Evolutionary conservation across 2,113 vertebrate species (phyloP).

Genomic region (Corythornis cristatus): DNA sequence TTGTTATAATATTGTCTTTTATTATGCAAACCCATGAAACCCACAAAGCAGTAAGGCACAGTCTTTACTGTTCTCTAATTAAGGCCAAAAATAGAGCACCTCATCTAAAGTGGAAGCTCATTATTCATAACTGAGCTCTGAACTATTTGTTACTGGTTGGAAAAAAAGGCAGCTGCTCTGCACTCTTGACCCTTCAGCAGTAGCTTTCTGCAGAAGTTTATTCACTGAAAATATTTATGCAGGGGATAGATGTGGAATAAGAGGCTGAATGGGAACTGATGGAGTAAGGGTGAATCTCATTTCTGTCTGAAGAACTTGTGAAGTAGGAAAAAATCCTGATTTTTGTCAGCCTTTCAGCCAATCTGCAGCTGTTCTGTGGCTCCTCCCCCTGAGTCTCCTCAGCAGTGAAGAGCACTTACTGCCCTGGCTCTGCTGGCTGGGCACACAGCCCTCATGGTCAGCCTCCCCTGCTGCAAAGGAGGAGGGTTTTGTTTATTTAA

Average conservation of each 20-base stretch:
- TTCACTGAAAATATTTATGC: conserved; percentile 25
- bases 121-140: neutral
- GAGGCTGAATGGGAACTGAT: neutral
- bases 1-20: neutral
- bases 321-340: neutral
- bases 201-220: neutral
- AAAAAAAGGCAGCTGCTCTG: neutral
- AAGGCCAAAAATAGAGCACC: neutral
- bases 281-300: neutral
- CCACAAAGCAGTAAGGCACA: neutral
- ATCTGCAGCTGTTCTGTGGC: neutral
- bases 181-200: neutral
- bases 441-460: neutral
- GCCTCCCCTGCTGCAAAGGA: neutral
- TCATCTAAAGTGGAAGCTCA: neutral
- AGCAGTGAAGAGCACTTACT: neutral
- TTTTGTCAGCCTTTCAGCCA: neutral
- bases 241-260: neutral
- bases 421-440: neutral
- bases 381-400: neutral
- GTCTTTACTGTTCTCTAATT: neutral
- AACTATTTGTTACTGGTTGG: neutral
- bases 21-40: neutral
- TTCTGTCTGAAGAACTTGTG: neutral
- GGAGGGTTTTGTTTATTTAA: neutral